Base-by-base conservation (phyloP, 2,113 vertebrate genomes). In the Syrrhaptes paradoxus region DNA sequence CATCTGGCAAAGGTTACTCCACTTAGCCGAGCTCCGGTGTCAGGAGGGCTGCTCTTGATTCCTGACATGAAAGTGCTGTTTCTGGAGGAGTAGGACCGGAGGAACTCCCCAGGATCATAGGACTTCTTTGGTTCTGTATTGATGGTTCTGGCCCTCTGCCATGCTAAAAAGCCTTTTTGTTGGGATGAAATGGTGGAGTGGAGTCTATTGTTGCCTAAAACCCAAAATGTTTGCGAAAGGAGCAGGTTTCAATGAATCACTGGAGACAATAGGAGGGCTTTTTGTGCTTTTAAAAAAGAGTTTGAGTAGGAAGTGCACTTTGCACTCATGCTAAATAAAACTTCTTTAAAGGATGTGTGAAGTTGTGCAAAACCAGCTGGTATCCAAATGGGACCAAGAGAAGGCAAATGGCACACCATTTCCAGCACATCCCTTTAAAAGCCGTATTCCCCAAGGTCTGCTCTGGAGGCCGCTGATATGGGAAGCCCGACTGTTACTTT, bases 221-320 rank as follows among this genome's bases (percentile, higher is more conserved):
- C 38, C 13, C 1, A 0, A 89, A 81, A 29, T 86, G 77, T 43
- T 89, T 91, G 90, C 90, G 89, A 61, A 70, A 74, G 78, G 80
- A 81, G 75, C 25, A 11, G 81, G 81, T 76, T 83, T 9, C 82
- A 90, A 87, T 77, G 82, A 66, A 93, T 90, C 71, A 17, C 80
- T 87, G 75, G 85, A 95, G 92, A 91, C 88, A 89, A 80, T 12
- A 68, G 79, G 77, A 93, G 21, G 13, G 71, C 63, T 76, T 86
- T 96, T 91, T 94, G 87, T 96, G 96, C 94, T 88, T 95, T 96
- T 80, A 20, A 86, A 94, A 94, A 94, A 79, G 80, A 77, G 57
- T 46, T 94, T 57, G 74, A 96, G 84, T 96, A 89, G 95, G 96
- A 97, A 93, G 96, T 94, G 95, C 87, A 5, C 97, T 96, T 93